Evolutionary conservation across 2,797 vertebrate genomes (phyloP).

Genomic region (Danio tinwini): DNA sequence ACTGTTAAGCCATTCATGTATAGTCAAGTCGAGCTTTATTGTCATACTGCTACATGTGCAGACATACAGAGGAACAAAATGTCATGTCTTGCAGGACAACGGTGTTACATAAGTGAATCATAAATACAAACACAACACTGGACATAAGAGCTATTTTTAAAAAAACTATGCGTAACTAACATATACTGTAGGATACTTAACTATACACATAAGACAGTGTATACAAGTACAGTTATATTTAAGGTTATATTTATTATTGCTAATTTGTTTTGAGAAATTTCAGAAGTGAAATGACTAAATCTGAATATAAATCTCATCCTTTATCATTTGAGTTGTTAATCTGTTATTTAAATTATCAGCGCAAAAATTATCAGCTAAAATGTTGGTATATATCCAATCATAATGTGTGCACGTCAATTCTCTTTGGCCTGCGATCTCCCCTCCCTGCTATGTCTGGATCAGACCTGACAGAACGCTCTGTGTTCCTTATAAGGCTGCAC

Average conservation of each 20-base stretch:
- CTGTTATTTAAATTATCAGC: constrained; percentile 12
- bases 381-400: constrained; percentile 39
- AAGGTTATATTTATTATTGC: not conserved
- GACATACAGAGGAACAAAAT: no score
- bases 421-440: constrained; percentile 19
- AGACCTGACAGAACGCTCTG: constrained; percentile 30
- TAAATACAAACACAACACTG: no score
- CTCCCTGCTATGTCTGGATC: constrained; percentile 32
- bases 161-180: no score
- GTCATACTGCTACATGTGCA: no score
- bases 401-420: constrained; percentile 25
- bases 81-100: no score
- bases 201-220: no score
- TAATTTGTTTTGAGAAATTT: not conserved
- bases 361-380: constrained; percentile 22
- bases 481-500: constrained; percentile 46
- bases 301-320: not conserved
- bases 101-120: no score
- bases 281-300: not conserved
- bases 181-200: no score
- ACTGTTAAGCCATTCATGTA: no score
- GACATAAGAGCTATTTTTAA: no score
- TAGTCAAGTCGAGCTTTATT: no score
- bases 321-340: constrained; percentile 23
- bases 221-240: no score